phyloP scores from a whole-genome alignment of 2,888 invertebrate species.

The Ennomos fuscantarius region DNA sequence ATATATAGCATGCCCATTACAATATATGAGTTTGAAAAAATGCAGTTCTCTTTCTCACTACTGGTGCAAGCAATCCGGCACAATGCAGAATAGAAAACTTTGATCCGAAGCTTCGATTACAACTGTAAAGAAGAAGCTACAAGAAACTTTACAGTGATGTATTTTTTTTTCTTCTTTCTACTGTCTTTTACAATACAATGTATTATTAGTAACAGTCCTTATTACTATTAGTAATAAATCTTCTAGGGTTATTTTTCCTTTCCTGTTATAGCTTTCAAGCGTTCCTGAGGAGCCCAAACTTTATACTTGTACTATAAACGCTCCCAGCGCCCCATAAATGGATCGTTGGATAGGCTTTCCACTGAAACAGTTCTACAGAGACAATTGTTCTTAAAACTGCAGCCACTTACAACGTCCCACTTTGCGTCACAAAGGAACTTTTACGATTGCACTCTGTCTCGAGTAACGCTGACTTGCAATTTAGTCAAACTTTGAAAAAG shows the following conservation, averaged over 20 bases:
- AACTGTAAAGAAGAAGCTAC: too few species aligned
- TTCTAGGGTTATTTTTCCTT: background rate
- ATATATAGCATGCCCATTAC: too few species aligned
- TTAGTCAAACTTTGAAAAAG: slow-evolving; percentile 45
- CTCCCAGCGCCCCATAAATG: slow-evolving; percentile 52
- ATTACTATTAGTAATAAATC: too few species aligned
- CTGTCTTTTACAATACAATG: too few species aligned
- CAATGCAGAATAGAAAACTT: too few species aligned
- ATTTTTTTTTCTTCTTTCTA: too few species aligned
- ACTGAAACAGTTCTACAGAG: slow-evolving; percentile 62
- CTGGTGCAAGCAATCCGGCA: too few species aligned
- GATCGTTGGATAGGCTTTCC: slow-evolving; percentile 70
- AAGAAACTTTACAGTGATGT: too few species aligned
- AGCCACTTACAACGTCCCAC: slow-evolving; percentile 73
- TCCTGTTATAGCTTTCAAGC: background rate
- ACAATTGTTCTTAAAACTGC: slow-evolving; percentile 74
- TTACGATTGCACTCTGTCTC: slow-evolving; percentile 53
- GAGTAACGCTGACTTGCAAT: slow-evolving; percentile 50
- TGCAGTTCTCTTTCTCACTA: too few species aligned
- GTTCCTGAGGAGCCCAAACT: slow-evolving; percentile 6
- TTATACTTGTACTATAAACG: slow-evolving; percentile 25
- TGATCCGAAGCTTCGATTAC: too few species aligned
- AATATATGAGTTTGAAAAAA: too few species aligned
- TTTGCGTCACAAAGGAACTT: slow-evolving; percentile 72
- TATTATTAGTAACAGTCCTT: background rate